Percentiles rank a stretch among this genome's conserved stretches.
Evolutionary conservation across 2,113 vertebrate genomes (phyloP).

Genomic region (Acrocephalus arundinaceus): DNA sequence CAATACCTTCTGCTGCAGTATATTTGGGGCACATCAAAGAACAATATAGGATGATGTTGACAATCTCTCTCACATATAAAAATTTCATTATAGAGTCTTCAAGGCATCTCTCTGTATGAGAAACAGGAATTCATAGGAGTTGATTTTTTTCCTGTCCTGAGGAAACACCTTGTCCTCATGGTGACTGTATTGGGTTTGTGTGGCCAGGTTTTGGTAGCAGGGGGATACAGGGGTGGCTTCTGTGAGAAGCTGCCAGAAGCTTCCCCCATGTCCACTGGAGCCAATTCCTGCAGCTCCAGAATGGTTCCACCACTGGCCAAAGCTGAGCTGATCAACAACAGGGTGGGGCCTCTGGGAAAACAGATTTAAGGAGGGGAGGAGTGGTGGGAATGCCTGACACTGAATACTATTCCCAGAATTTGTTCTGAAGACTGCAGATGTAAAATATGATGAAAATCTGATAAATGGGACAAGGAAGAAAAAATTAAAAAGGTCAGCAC

Average conservation of each 20-base stretch:
- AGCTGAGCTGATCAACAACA: background rate
- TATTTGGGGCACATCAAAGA: slow-evolving; percentile 69
- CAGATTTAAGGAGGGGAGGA: background rate
- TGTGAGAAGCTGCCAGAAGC: background rate
- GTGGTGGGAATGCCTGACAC: background rate
- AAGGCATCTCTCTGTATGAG: slow-evolving; percentile 61
- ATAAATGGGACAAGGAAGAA: slow-evolving; percentile 33
- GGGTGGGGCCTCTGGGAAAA: background rate
- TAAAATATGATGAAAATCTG: slow-evolving; percentile 61
- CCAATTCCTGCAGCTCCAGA: background rate
- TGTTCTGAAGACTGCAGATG: slow-evolving; percentile 55
- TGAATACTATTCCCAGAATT: slow-evolving; percentile 22
- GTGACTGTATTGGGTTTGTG: background rate
- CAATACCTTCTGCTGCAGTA: slow-evolving; percentile 63
- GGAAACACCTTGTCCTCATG: slow-evolving; percentile 31
- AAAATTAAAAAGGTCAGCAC: background rate
- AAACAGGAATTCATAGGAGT: slow-evolving; percentile 61
- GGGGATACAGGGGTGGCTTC: background rate
- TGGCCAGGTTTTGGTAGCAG: background rate
- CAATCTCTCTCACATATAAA: slow-evolving; percentile 65
- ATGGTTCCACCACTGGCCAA: background rate
- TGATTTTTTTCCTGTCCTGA: slow-evolving; percentile 12
- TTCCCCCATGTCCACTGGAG: background rate
- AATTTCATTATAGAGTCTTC: slow-evolving; percentile 65
- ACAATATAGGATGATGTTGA: slow-evolving; percentile 46